These are phyloP conservation scores for Glyphotaelius pellucidus DNA, from an alignment of 2,888 invertebrate species.

Conservation along the genomic window DNA sequence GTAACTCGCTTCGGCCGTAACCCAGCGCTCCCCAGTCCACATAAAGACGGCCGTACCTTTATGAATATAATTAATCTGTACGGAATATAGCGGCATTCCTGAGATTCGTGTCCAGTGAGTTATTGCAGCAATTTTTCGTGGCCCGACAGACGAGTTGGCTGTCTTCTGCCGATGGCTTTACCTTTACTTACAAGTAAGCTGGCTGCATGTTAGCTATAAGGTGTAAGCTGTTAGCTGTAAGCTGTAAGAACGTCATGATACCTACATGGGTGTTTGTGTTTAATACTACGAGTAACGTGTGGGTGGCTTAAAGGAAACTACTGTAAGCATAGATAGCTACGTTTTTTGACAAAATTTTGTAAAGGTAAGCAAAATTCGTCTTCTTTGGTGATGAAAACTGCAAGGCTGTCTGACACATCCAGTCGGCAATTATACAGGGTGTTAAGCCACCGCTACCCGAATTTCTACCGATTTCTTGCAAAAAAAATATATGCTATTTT, in stretches of 20 bases:
- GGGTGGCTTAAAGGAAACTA: not conserved
- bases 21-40: not conserved
- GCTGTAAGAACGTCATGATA: not conserved
- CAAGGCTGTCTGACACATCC: too few species aligned
- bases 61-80: slow-evolving; percentile 40
- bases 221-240: not conserved
- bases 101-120: slow-evolving; percentile 40
- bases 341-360: too few species aligned
- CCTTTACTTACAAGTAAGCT: not conserved
- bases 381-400: too few species aligned
- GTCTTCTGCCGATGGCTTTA: not conserved
- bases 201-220: not conserved
- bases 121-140: slow-evolving; percentile 42
- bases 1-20: not conserved
- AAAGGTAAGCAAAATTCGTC: too few species aligned
- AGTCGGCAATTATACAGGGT: too few species aligned
- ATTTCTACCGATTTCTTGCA: too few species aligned
- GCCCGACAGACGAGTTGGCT: slow-evolving; percentile 28
- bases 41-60: slow-evolving; percentile 26
- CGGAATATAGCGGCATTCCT: slow-evolving; percentile 40
- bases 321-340: too few species aligned
- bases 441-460: too few species aligned
- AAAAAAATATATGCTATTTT: too few species aligned
- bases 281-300: not conserved
- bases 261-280: not conserved